Evolutionary conservation across 2,797 vertebrate genomes (phyloP).

Genomic region (Huso huso): DNA sequence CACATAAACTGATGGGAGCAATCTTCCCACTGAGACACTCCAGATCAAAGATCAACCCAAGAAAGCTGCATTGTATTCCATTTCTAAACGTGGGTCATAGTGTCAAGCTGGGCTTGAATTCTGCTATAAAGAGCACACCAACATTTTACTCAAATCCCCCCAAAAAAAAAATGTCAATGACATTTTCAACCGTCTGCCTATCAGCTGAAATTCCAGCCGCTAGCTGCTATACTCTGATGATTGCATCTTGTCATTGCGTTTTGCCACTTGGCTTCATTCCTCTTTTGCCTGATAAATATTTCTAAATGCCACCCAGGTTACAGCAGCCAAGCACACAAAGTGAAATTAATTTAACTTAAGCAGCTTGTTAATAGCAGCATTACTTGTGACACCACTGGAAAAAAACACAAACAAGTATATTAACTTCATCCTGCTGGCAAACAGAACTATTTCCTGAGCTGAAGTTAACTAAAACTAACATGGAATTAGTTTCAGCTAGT

Average conservation of each 20-base stretch:
- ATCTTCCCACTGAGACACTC: conserved; percentile 11
- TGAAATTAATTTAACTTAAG: conserved; percentile 65
- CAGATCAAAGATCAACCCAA: conserved; percentile 8
- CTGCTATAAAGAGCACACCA: neutral
- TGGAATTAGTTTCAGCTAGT: too few relatives aligned
- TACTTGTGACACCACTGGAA: conserved; percentile 63
- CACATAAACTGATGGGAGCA: neutral
- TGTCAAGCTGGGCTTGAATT: neutral
- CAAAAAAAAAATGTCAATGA: conserved; percentile 12
- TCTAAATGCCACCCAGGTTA: conserved; percentile 53
- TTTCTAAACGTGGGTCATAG: neutral
- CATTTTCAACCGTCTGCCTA: conserved; percentile 17
- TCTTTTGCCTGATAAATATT: conserved; percentile 46
- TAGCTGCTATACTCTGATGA: conserved; percentile 36
- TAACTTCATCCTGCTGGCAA: neutral
- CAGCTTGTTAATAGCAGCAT: conserved; percentile 51
- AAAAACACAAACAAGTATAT: conserved; percentile 13
- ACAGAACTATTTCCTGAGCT: too few relatives aligned
- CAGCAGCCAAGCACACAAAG: conserved; percentile 50
- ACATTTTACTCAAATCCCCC: conserved; percentile 11
- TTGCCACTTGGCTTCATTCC: conserved; percentile 39
- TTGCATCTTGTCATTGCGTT: conserved; percentile 25
- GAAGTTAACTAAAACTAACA: too few relatives aligned
- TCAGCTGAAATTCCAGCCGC: conserved; percentile 21
- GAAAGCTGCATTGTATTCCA: neutral